phyloP scores from a whole-genome alignment of 2,888 invertebrate genomes.

The Drosophila barbarae region DNA sequence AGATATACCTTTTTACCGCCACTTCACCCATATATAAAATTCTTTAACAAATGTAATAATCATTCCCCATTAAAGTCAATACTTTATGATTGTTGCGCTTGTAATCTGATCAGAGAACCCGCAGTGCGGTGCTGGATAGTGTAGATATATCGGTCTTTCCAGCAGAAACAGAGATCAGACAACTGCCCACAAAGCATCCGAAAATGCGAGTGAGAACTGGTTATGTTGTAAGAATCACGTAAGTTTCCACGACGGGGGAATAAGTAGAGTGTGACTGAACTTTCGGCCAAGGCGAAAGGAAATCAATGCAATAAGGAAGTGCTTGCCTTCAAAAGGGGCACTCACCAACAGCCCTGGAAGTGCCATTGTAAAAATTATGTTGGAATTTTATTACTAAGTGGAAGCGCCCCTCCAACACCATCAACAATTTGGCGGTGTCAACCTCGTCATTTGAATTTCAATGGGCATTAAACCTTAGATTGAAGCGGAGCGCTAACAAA shows the following conservation, averaged over 20 bases:
- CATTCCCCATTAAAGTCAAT: slow-evolving; percentile 11
- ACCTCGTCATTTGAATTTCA: slow-evolving; percentile 62
- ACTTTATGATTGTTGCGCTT: slow-evolving; percentile 24
- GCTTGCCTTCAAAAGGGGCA: slow-evolving; percentile 9
- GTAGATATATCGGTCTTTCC: slow-evolving; percentile 48
- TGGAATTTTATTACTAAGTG: slow-evolving; percentile 43
- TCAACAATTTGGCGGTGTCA: slow-evolving; percentile 39
- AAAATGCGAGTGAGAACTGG: slow-evolving; percentile 64
- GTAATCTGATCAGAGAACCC: slow-evolving; percentile 49
- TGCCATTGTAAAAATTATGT: slow-evolving; percentile 42
- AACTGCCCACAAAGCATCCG: slow-evolving; percentile 58
- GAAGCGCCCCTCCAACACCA: slow-evolving; percentile 15
- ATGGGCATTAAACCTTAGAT: slow-evolving; percentile 52
- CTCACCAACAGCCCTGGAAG: slow-evolving; percentile 42
- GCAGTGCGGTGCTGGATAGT: slow-evolving; percentile 51
- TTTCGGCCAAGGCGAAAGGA: slow-evolving; percentile 33
- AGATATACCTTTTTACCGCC: slow-evolving; percentile 1
- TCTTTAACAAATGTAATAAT: slow-evolving; percentile 2
- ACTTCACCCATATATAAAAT: slow-evolving; percentile 2
- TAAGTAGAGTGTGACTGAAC: slow-evolving; percentile 70
- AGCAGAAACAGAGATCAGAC: slow-evolving; percentile 26
- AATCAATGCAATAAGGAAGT: slow-evolving; percentile 13
- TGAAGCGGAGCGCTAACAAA: slow-evolving; percentile 32
- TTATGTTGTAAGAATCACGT: slow-evolving; percentile 68
- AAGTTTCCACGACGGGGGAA: slow-evolving; percentile 61